Evolutionary conservation across 2,113 vertebrate species (phyloP).

Genomic region (Limnothrissa miodon): DNA sequence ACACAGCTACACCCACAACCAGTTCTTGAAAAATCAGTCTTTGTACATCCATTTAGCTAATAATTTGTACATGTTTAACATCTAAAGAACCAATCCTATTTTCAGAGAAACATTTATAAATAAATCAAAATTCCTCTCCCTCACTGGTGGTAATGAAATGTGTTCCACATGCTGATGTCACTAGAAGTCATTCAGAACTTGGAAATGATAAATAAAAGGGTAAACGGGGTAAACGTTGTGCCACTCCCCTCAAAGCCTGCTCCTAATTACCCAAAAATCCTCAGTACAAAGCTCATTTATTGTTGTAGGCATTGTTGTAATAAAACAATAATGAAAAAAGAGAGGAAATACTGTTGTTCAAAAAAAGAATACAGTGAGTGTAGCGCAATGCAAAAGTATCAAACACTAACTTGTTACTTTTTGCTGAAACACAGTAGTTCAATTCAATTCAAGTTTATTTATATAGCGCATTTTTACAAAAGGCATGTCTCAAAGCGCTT

Average conservation of each 20-base stretch:
- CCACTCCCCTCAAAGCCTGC: neutral
- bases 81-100: neutral
- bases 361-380: too few species aligned
- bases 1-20: neutral
- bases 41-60: neutral
- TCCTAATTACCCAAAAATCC: neutral
- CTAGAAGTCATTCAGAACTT: neutral
- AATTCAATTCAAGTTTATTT: too few species aligned
- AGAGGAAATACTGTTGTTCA: too few species aligned
- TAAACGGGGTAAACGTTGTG: neutral
- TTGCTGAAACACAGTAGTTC: too few species aligned
- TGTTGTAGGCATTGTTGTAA: neutral
- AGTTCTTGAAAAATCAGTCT: neutral
- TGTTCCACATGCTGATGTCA: neutral
- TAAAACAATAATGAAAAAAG: neutral
- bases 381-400: too few species aligned
- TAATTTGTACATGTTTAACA: neutral
- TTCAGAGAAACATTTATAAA: neutral
- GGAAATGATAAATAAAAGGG: neutral
- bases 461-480: too few species aligned
- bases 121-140: too few species aligned
- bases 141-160: neutral
- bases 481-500: too few species aligned
- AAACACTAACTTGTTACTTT: too few species aligned
- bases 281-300: neutral